Base-by-base conservation (phyloP, 2,113 vertebrate genomes). In the Propithecus coquereli region DNA sequence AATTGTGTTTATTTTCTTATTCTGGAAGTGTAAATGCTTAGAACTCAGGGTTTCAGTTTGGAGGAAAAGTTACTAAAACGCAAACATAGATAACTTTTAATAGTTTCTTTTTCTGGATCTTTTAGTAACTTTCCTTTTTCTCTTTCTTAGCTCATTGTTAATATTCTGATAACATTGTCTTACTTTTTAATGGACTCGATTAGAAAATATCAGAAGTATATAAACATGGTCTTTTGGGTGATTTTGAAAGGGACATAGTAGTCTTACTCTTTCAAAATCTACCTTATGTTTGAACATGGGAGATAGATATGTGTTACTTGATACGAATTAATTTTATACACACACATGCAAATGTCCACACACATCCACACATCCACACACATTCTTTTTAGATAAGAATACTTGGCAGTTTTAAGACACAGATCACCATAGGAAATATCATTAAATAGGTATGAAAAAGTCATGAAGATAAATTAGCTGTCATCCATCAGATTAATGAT, bases 391-490 rank as follows among this genome's bases (percentile, higher is more conserved):
- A 92, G 47, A 73, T 85, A 37, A 84, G 57, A 77, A 43, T 87
- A 85, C 76, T 37, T 76, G 54, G n/a, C 22, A 32, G n/a, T 54
- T 50, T 77, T 76, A 74, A 83, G 74, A 70, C 11, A 84, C 16
- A 40, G 85, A 73, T 92, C 88, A 84, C 43, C 43, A 59, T 22
- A 95, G 73, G 73, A 90, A 94, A 50, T 97, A n/a, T 32, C 73
- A 77, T 92, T 95, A 92, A 94, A 73, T 59, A 79, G 37, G 30
- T 83, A 91, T 93, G 89, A 84, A 83, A 93, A 93, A 95, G 79
- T 74, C 84, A 79, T 91, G 80, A 95, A 97, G 90, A 94, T 87
- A 70, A 95, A 88, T 93, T 63, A 90, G 66, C 80, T 94, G 74
- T 94, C 70, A 85, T 25, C 74, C 14, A 63, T 95, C 40, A 96